Conservation (phyloP, 92 coral and sea anemone species). For the Zoanthus gigantus region DNA sequence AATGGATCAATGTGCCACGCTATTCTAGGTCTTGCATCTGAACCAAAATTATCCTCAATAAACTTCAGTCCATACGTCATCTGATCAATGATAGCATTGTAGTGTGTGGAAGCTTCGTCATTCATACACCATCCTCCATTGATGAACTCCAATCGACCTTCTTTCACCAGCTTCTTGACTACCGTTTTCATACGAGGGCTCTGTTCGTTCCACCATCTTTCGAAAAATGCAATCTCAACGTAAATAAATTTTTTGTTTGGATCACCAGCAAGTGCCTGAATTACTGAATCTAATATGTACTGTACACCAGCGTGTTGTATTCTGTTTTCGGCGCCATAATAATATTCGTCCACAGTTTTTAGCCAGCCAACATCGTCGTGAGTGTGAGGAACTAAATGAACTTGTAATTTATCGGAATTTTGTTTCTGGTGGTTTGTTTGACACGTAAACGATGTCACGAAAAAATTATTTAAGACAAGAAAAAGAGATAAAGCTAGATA, state of each 20-base stretch:
- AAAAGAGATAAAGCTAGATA: background rate
- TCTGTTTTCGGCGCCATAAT: too few species aligned
- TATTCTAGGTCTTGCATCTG: too few species aligned
- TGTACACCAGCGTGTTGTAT: conserved; percentile 77
- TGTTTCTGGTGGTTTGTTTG: background rate
- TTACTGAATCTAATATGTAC: conserved; percentile 93
- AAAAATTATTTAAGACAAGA: background rate
- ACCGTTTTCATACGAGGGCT: conserved; percentile 50
- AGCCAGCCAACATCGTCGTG: too few species aligned
- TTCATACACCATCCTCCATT: conserved; percentile 61
- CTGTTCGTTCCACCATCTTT: conserved; percentile 95
- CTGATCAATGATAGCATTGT: background rate
- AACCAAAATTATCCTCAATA: too few species aligned
- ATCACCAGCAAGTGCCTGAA: conserved; percentile 82
- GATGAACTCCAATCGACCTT: conserved; percentile 68
- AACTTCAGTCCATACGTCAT: conserved; percentile 71
- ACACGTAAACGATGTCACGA: background rate
- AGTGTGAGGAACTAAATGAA: too few species aligned
- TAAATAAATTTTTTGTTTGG: conserved; percentile 52
- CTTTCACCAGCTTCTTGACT: conserved; percentile 68
- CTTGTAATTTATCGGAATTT: too few species aligned
- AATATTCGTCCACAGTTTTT: too few species aligned
- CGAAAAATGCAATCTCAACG: conserved; percentile 78
- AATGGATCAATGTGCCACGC: too few species aligned
- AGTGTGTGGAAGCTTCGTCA: too few species aligned